A percentile compares a stretch with the other conserved stretches of the same genome.
These are phyloP conservation scores for Neoarius graeffei DNA, from an alignment of 2,113 vertebrate genomes.

Conservation along the genomic window DNA sequence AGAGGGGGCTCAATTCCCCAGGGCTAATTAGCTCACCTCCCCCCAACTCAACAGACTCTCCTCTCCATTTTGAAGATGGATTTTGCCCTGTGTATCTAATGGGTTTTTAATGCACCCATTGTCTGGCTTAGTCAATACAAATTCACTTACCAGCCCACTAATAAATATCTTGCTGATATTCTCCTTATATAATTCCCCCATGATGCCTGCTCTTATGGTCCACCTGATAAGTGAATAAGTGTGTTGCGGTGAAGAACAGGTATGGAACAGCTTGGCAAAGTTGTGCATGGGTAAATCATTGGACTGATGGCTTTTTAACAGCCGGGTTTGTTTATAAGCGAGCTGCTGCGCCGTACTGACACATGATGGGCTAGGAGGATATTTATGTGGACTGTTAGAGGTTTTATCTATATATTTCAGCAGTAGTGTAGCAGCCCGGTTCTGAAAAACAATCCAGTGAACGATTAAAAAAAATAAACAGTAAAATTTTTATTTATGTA, in stretches of 20 bases:
- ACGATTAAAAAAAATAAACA: neutral
- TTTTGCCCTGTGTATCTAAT: constrained; percentile 48
- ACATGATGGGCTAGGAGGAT: neutral
- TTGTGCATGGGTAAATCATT: constrained; percentile 12
- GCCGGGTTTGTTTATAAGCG: constrained; percentile 39
- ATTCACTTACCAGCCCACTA: constrained; percentile 54
- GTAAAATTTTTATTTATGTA: neutral
- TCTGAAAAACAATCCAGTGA: neutral
- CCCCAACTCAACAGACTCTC: neutral
- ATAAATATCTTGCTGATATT: constrained; percentile 54
- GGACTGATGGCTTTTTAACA: constrained; percentile 55
- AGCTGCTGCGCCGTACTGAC: neutral
- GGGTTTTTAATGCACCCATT: constrained; percentile 59
- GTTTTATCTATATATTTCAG: neutral
- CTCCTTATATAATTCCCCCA: constrained; percentile 40
- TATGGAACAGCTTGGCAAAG: constrained; percentile 20
- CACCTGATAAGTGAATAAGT: constrained; percentile 51
- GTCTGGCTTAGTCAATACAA: constrained; percentile 58
- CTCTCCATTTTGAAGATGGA: constrained; percentile 47
- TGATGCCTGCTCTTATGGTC: constrained; percentile 37
- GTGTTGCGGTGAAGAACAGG: constrained; percentile 37
- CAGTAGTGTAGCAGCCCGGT: neutral
- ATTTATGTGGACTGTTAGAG: neutral
- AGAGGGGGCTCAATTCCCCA: neutral
- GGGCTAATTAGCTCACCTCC: constrained; percentile 30